phyloP scores from a whole-genome alignment of 2,113 vertebrate species.

The Shinisaurus crocodilurus region DNA sequence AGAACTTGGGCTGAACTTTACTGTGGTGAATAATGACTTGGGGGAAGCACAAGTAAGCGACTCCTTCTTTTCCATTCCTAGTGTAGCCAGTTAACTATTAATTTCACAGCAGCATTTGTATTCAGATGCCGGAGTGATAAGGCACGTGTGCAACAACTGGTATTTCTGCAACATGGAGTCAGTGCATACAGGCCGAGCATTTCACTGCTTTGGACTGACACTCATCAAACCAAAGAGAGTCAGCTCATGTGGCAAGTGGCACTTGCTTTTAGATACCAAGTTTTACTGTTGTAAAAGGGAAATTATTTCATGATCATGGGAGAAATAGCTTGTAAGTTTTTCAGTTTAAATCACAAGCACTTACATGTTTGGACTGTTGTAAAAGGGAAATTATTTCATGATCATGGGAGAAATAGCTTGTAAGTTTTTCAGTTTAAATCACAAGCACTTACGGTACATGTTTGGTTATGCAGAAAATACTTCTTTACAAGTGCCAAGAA shows the following conservation, averaged over 20 bases:
- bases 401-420: neutral
- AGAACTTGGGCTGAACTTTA: constrained; percentile 98
- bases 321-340: neutral
- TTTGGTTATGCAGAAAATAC: neutral
- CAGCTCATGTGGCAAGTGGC: neutral
- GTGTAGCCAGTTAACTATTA: constrained; percentile 67
- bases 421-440: neutral
- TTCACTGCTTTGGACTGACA: constrained; percentile 36
- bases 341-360: neutral
- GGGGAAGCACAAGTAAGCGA: constrained; percentile 93
- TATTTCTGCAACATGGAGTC: constrained; percentile 39
- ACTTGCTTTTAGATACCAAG: neutral
- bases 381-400: neutral
- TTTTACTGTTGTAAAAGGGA: neutral
- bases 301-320: neutral
- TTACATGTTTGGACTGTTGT: neutral
- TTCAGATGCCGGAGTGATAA: constrained; percentile 68
- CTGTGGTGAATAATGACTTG: constrained; percentile 96
- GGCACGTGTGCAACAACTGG: constrained; percentile 61
- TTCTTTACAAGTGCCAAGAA: neutral
- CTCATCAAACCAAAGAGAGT: neutral
- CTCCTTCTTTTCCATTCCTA: neutral
- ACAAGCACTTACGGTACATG: neutral
- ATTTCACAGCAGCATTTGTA: constrained; percentile 49
- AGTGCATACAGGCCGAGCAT: constrained; percentile 64